Evolutionary conservation across 2,113 vertebrate genomes (phyloP), one percentile per base, ranked within the genome.

Genomic region (Nematolebias whitei): DNA sequence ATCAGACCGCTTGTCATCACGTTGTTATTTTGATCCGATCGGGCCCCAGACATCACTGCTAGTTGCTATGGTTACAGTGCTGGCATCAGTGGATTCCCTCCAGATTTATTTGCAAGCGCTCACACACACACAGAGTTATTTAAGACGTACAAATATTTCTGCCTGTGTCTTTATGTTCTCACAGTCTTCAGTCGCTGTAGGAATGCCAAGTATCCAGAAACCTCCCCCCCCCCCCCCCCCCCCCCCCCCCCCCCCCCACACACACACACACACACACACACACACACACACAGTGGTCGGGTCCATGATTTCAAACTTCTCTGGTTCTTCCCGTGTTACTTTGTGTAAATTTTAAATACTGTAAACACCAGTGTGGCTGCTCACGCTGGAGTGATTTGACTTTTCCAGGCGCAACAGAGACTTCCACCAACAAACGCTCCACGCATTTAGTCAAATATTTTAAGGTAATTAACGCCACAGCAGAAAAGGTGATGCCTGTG

Each of bases 141-240:
- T 70, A 71, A 76, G 78, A 70, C 56, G 56, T 57, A 56, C 48
- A 69, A 74, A 82, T 80, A 84, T 80, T 84, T 79, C 70, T 81
- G 76, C 57, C 53, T 10, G 5, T 76, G 83, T 81, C 76, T 47
- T 75, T 77, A 74, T 86, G 82, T 89, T 89, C 89, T 90, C 89
- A 89, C 85, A 88, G 86, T 79, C 76, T 69, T 73, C 69, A 68
- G 79, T 78, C 75, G 18, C 71, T 72, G 64, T 35, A 87, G 87
- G 87, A 90, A 90, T 90, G 84, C 66, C 47, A 89, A 88, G 78
- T 87, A 89, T 89, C 83, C 84, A 72, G 65, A 73, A 50, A 68
- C 70, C 55, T 63, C 76, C 72, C 45, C 52, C 43, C 19, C 43
- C 44, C 4, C 15, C 49, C 70, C n/a, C n/a, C n/a, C n/a, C n/a